Evolutionary conservation across 1,140 invertebrate species (phyloP).

Genomic region (Drosophila aff.): DNA sequence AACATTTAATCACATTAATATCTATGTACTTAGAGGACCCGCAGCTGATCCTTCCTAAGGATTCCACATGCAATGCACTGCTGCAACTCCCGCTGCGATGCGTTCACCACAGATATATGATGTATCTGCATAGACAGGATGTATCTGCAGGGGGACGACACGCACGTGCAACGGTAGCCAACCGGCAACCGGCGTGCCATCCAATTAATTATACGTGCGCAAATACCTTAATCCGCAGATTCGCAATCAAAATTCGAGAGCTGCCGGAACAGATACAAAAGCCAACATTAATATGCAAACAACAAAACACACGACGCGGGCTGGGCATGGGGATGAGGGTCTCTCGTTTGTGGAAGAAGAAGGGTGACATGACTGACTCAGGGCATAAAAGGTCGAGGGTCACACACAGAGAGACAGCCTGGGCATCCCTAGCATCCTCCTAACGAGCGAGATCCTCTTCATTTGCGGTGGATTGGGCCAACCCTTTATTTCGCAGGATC

Average conservation of each 20-base stretch:
- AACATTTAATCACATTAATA: neutral
- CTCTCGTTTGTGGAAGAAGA: slow-evolving; percentile 37
- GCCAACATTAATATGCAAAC: slow-evolving; percentile 75
- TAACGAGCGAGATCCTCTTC: slow-evolving; percentile 50
- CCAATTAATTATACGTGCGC: slow-evolving; percentile 84
- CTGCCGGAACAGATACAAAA: slow-evolving; percentile 69
- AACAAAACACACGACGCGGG: slow-evolving; percentile 40
- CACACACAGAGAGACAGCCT: slow-evolving; percentile 30
- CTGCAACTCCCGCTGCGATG: slow-evolving; percentile 32
- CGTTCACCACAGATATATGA: neutral
- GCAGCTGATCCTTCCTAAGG: slow-evolving; percentile 13
- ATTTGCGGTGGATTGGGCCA: slow-evolving; percentile 56
- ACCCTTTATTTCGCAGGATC: slow-evolving; percentile 18
- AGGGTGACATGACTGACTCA: slow-evolving; percentile 8
- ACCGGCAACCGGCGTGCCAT: slow-evolving; percentile 39
- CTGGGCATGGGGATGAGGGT: slow-evolving; percentile 1
- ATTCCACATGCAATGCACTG: slow-evolving; percentile 11
- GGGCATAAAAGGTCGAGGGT: slow-evolving; percentile 42
- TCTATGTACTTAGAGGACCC: neutral
- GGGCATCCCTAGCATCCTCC: slow-evolving; percentile 32
- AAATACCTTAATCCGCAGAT: slow-evolving; percentile 82
- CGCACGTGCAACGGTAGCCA: slow-evolving; percentile 57
- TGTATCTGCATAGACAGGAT: neutral
- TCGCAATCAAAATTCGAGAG: slow-evolving; percentile 82
- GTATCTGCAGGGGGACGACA: neutral